phyloP scores from a whole-genome alignment of 2,888 invertebrate genomes.

The Lasioglossum lativentre region DNA sequence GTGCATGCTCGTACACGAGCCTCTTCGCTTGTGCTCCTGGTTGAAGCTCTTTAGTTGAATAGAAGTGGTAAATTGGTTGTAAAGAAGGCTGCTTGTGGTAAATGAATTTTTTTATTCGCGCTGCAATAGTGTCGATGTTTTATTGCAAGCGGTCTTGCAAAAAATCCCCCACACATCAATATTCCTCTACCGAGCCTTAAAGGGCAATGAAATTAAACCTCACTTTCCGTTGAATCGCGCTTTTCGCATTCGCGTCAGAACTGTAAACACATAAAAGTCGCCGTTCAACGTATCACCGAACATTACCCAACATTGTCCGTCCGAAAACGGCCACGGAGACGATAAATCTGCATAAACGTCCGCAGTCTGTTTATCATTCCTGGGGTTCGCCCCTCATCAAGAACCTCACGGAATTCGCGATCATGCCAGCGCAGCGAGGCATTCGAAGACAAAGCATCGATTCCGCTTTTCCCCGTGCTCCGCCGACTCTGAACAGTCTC shows the following conservation, averaged over 20 bases:
- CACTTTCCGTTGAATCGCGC: background rate
- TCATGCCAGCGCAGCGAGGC: background rate
- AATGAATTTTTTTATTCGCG: background rate
- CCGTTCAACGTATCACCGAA: background rate
- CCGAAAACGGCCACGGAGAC: background rate
- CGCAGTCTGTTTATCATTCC: constrained; percentile 11
- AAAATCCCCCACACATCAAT: background rate
- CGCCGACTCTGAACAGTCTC: background rate
- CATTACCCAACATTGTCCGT: background rate
- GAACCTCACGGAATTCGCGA: constrained; percentile 24
- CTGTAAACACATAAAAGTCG: background rate
- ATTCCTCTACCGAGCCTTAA: background rate
- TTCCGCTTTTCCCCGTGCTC: constrained; percentile 17
- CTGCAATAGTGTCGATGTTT: background rate
- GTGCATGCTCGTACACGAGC: background rate
- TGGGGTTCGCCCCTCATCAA: background rate
- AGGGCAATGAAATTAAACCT: background rate
- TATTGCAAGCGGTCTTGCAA: background rate
- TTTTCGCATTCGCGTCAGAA: background rate
- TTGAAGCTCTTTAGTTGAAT: background rate
- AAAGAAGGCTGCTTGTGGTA: background rate
- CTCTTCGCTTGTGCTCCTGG: background rate
- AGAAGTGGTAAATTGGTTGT: background rate
- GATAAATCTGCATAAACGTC: constrained; percentile 9
- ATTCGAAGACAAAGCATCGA: background rate